Conservation (phyloP, 2,113 vertebrate genomes). For the Dissostichus mawsoni region DNA sequence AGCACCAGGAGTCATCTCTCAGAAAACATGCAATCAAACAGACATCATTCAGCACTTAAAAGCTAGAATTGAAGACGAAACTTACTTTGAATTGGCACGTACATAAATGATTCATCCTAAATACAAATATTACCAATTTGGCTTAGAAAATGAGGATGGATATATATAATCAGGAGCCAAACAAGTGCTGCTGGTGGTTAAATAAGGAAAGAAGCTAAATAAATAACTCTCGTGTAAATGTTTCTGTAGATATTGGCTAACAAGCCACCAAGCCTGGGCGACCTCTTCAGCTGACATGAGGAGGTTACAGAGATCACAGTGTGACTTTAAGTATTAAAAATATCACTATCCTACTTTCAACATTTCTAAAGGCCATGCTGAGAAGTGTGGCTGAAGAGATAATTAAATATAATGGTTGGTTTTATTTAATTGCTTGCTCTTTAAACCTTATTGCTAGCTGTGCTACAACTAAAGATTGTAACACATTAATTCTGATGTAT, state of each 20-base stretch:
- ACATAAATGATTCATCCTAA: conserved; percentile 26
- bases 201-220: conserved; percentile 47
- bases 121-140: conserved; percentile 41
- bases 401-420: not conserved
- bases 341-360: conserved; percentile 16
- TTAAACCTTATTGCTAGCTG: not conserved
- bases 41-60: not conserved
- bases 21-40: not conserved
- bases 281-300: conserved; percentile 3
- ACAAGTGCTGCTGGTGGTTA: conserved; percentile 36
- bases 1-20: not conserved
- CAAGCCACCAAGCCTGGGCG: not conserved
- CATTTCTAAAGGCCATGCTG: not conserved
- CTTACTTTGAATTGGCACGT: conserved; percentile 35
- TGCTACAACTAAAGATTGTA: not conserved
- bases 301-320: not conserved
- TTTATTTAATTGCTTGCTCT: not conserved
- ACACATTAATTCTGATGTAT: no score
- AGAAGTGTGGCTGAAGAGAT: conserved; percentile 1
- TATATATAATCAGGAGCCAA: conserved; percentile 21
- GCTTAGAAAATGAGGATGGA: conserved; percentile 10
- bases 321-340: conserved; percentile 33
- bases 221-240: conserved; percentile 35
- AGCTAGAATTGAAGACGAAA: not conserved
- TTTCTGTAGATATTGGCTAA: conserved; percentile 13